A percentile compares a stretch with the other conserved stretches of the same genome.
These are phyloP conservation scores for Caenorhabditis uteleia DNA, from an alignment of 2,888 invertebrate species.

Conservation along the genomic window DNA sequence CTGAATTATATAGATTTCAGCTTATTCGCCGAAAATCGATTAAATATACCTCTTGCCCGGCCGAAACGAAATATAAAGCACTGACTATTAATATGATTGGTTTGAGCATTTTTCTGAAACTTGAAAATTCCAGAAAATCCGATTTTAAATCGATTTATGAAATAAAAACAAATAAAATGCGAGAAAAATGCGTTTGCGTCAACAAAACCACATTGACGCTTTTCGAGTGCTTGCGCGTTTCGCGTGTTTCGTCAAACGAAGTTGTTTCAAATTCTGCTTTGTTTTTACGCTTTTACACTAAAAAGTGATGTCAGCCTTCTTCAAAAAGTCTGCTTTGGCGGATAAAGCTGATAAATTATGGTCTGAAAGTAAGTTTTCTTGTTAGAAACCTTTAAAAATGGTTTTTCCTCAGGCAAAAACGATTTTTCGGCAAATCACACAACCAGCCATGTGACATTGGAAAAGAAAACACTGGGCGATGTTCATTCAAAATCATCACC, in stretches of 20 bases:
- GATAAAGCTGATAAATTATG: constrained; percentile 47
- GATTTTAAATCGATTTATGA: constrained; percentile 3
- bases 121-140: too few relatives aligned
- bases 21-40: background rate
- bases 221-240: background rate
- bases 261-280: constrained; percentile 2
- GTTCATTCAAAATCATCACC: constrained; percentile 19
- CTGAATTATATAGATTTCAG: constrained; percentile 31
- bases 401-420: constrained; percentile 33
- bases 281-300: background rate
- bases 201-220: background rate
- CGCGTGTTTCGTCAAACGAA: background rate
- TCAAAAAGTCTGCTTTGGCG: constrained; percentile 42
- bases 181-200: background rate
- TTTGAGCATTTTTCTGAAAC: too few relatives aligned
- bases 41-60: constrained; percentile 21
- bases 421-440: constrained; percentile 32
- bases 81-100: too few relatives aligned
- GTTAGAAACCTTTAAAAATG: background rate
- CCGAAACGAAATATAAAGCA: too few relatives aligned
- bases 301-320: constrained; percentile 3
- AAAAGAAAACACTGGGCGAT: constrained; percentile 45
- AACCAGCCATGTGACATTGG: constrained; percentile 24
- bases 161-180: constrained; percentile 2
- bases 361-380: constrained; percentile 40